Percentiles rank a stretch among this genome's conserved stretches.
Evolutionary conservation across 1,140 invertebrate species (phyloP).

Genomic region (Pseudachorutes palmiensis): DNA sequence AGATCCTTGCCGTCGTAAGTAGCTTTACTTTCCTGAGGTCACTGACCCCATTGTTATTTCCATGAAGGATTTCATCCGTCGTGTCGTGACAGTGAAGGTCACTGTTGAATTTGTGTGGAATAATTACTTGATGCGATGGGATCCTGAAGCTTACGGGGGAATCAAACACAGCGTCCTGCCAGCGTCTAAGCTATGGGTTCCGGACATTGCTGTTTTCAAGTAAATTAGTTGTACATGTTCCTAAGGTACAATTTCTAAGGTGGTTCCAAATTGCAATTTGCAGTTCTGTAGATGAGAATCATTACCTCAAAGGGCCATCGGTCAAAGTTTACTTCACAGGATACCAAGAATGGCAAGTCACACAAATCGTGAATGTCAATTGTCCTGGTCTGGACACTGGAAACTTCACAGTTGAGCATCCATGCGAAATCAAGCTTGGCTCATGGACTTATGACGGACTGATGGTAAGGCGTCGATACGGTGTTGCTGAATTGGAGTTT

Average conservation of each 20-base stretch:
- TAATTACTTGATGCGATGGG: slow-evolving; percentile 4
- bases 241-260: no score
- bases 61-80: no score
- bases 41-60: no score
- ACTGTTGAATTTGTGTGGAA: not conserved
- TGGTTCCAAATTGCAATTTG: no score
- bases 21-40: not conserved
- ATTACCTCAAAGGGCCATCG: not conserved
- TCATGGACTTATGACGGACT: not conserved
- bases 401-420: not conserved
- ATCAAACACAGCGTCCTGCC: not conserved
- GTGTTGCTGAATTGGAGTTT: not conserved
- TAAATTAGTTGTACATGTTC: not conserved
- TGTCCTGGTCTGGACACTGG: not conserved
- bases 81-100: not conserved
- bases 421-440: not conserved
- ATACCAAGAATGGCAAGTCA: not conserved
- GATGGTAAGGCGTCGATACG: not conserved
- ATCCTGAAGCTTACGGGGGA: not conserved
- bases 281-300: slow-evolving; percentile 2
- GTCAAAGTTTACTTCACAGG: not conserved
- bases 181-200: not conserved
- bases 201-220: not conserved
- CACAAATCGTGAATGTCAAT: not conserved
- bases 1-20: not conserved